Evolutionary conservation across 2,113 vertebrate genomes (phyloP).

Genomic region (Mixornis gularis): DNA sequence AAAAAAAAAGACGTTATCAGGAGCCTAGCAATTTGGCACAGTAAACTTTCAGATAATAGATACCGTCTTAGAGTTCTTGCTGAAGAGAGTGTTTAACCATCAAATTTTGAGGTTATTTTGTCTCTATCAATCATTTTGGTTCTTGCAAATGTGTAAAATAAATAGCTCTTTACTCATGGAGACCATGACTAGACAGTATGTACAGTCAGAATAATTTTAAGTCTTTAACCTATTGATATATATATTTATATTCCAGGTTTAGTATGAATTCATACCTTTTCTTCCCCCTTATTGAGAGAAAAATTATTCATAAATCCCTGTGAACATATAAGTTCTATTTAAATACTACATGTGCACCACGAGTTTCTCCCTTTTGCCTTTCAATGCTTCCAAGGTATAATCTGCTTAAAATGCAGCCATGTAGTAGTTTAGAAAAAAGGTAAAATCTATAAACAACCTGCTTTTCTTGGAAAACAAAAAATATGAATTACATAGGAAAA

Average conservation of each 20-base stretch:
- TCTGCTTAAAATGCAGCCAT: neutral
- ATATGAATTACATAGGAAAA: neutral
- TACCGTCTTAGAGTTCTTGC: neutral
- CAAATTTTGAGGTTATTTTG: neutral
- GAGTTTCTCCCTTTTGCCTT: neutral
- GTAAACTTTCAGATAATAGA: neutral
- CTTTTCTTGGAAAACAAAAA: neutral
- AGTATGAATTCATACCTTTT: neutral
- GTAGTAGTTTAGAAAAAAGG: neutral
- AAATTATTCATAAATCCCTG: neutral
- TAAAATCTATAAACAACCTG: neutral
- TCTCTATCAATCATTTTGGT: neutral
- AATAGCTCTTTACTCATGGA: neutral
- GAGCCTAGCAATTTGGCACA: conserved; percentile 26
- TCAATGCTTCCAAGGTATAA: neutral
- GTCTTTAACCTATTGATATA: neutral
- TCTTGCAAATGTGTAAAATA: neutral
- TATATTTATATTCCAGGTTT: neutral
- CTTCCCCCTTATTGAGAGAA: neutral
- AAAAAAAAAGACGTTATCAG: conserved; percentile 22
- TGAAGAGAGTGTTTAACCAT: neutral
- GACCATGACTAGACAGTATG: neutral
- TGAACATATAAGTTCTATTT: neutral
- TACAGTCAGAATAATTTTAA: neutral
- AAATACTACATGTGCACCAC: neutral